phyloP scores from a whole-genome alignment of 2,113 vertebrate species.

The Centropus unirufus region DNA sequence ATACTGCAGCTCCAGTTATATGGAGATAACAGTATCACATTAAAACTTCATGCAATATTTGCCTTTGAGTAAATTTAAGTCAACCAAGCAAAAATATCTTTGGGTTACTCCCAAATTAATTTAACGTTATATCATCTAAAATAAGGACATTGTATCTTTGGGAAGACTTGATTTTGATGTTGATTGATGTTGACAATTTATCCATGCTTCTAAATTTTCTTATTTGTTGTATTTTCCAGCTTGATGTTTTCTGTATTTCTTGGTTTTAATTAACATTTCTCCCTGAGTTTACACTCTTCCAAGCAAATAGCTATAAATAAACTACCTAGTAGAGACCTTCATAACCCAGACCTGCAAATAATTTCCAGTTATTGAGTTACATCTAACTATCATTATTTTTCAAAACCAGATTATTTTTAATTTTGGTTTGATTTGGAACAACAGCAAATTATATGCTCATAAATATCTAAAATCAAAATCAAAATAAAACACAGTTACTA shows the following conservation, averaged over 20 bases:
- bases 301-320: background rate
- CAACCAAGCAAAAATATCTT: background rate
- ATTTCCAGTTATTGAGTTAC: background rate
- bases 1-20: background rate
- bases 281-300: background rate
- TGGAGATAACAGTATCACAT: background rate
- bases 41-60: conserved; percentile 1
- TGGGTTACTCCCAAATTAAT: conserved; percentile 7
- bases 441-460: background rate
- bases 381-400: background rate
- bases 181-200: conserved; percentile 67
- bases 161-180: conserved; percentile 43
- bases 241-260: conserved; percentile 44
- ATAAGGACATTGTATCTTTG: conserved; percentile 60
- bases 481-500: background rate
- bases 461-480: background rate
- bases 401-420: background rate
- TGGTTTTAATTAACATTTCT: conserved; percentile 48
- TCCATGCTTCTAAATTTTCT: conserved; percentile 60
- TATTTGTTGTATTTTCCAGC: conserved; percentile 54
- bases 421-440: background rate
- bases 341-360: background rate
- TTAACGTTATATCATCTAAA: conserved; percentile 35
- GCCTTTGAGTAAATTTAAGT: conserved; percentile 3
- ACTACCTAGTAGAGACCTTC: background rate